Evolutionary conservation across 1,140 invertebrate genomes (phyloP).

Genomic region (Schlechtendalia chinensis): DNA sequence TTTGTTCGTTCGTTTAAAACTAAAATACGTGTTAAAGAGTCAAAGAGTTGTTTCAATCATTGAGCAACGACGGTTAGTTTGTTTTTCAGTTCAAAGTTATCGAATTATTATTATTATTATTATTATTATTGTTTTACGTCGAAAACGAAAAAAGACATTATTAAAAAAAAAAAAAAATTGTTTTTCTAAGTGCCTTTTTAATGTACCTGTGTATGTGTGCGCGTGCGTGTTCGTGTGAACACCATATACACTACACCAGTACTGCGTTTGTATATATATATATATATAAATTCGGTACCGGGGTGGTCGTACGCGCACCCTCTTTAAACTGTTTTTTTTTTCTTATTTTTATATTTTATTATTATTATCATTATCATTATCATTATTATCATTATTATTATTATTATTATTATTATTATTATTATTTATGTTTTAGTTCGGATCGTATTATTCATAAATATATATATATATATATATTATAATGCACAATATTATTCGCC

Average conservation of each 20-base stretch:
- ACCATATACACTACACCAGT: background rate
- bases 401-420: slow-evolving; percentile 12
- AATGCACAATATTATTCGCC: slow-evolving; percentile 45
- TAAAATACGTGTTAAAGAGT: no score
- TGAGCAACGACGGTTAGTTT: background rate
- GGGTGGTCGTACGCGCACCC: slow-evolving; percentile 17
- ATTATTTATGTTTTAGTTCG: slow-evolving; percentile 32
- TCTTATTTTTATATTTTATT: slow-evolving; percentile 38
- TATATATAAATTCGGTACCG: slow-evolving; percentile 17
- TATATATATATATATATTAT: background rate
- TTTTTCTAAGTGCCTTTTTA: slow-evolving; percentile 33
- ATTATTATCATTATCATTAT: slow-evolving; percentile 29
- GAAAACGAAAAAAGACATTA: background rate
- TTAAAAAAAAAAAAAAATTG: slow-evolving; percentile 1
- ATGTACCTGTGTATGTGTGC: slow-evolving; percentile 13
- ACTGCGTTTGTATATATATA: background rate
- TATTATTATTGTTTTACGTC: slow-evolving; percentile 11
- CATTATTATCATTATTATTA: slow-evolving; percentile 12
- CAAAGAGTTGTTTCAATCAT: no score
- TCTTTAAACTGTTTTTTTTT: slow-evolving; percentile 35
- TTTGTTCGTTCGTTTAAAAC: no score
- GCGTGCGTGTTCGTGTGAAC: background rate
- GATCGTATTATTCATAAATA: background rate
- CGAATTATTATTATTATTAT: background rate
- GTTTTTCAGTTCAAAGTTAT: slow-evolving; percentile 2